Evolutionary conservation across 2,113 vertebrate species (phyloP), one percentile per base, ranked within the genome.

Genomic region (Rattus norvegicus): DNA sequence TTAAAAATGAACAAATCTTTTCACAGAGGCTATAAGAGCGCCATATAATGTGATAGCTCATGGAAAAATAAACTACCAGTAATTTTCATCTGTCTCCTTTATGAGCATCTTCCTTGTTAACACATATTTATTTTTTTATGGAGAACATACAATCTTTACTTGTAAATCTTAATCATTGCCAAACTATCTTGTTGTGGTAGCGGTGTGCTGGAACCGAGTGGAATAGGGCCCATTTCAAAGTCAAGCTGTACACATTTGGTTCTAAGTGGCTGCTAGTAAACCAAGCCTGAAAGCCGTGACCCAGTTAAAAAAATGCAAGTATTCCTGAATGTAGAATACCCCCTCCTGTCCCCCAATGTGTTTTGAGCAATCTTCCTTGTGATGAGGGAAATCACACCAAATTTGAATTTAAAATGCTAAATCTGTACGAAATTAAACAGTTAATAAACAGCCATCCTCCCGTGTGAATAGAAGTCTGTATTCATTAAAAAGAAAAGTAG

Each of bases 51-150:
- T 43, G 79, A 83, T 26, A 4, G 28, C 47, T 80, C 14, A 22
- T 43, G 43, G 52, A 20, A 90, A 54, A 24, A 88, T 54, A 91
- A 36, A 30, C 19, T 61, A 49, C 43, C 63, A 47, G 56, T 84
- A 88, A 92, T 94, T 93, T 76, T 90, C 77, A 49, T 84, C 79
- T n/a, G 43, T 85, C 87, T 70, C 70, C 49, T 96, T 97, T 97
- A 92, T 79, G 92, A 88, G 97, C 93, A 92, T 95, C 91, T 75
- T 90, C 33, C 80, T 93, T 88, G 59, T 96, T 93, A 95, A 93
- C 16, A 54, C 43, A 2, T 52, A 59, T 83, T 95, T 54, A 52
- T 87, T 39, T 87, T 92, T 88, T 91, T 77, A 79, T n/a, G 16
- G 75, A 70, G 19, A 85, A 65, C 81, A 88, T 30, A 24, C 91